Conservation (phyloP, 2,888 invertebrate genomes). For the Limnephilus auricula region DNA sequence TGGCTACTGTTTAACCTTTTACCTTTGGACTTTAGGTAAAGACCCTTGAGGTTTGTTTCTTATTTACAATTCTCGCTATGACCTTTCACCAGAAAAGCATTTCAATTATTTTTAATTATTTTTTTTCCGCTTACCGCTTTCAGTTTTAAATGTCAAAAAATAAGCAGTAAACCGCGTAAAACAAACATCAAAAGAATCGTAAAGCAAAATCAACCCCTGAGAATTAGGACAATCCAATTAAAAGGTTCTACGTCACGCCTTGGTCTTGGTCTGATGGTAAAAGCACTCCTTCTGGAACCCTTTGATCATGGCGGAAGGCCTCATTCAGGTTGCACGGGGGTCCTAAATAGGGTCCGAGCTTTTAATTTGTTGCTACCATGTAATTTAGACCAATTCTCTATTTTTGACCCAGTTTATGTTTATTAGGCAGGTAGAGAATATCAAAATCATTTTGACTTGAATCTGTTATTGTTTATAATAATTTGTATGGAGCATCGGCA, state of each 20-base stretch:
- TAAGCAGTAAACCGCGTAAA: not conserved
- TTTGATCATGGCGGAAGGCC: not conserved
- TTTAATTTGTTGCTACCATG: not conserved
- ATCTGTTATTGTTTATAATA: not conserved
- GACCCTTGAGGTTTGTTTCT: no score
- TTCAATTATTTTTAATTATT: not conserved
- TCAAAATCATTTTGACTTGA: not conserved
- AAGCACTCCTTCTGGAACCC: not conserved
- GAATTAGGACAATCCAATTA: constrained; percentile 2
- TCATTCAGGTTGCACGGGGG: not conserved
- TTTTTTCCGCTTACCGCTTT: not conserved
- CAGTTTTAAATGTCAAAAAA: not conserved
- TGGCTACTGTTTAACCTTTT: no score
- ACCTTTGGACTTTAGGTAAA: no score
- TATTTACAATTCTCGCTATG: no score
- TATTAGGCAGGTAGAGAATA: not conserved
- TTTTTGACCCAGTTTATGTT: not conserved
- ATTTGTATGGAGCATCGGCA: no score
- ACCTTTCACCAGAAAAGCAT: not conserved
- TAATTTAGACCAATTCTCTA: not conserved
- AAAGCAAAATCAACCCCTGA: not conserved
- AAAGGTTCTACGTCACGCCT: not conserved
- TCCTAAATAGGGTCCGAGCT: not conserved
- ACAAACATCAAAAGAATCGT: not conserved
- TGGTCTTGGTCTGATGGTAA: not conserved